These are phyloP conservation scores for Maconellicoccus hirsutus DNA, from an alignment of 1,140 invertebrate species.

Conservation along the genomic window DNA sequence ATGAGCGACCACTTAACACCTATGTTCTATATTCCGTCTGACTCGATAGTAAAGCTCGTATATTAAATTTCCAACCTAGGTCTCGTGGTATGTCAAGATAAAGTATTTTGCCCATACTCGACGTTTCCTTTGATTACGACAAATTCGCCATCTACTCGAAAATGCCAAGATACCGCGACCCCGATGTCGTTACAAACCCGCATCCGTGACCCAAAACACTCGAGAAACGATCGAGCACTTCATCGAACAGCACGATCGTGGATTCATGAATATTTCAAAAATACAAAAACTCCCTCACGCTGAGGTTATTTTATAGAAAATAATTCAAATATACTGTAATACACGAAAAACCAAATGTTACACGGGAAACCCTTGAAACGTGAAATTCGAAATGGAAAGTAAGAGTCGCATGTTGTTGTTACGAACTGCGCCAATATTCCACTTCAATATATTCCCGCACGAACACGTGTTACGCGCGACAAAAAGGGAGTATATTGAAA, in stretches of 20 bases:
- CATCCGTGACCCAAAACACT: no score
- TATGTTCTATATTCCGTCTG: not conserved
- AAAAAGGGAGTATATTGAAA: conserved; percentile 6
- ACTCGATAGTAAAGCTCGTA: conserved; percentile 15
- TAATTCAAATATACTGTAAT: not conserved
- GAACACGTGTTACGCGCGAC: not conserved
- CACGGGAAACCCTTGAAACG: not conserved
- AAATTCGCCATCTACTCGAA: no score
- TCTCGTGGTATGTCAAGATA: no score
- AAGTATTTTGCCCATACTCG: no score
- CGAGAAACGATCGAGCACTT: no score
- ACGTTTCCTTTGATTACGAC: no score
- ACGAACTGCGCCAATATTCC: conserved; percentile 2
- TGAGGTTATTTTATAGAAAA: no score
- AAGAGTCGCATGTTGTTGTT: not conserved
- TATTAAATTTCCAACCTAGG: conserved; percentile 11
- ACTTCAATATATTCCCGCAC: not conserved
- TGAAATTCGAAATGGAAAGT: not conserved
- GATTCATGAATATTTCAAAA: no score
- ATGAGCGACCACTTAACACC: not conserved
- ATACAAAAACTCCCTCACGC: no score
- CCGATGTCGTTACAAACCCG: no score
- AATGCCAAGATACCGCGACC: no score
- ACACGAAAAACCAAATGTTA: not conserved
- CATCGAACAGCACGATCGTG: no score